Conservation (phyloP, 1,140 invertebrate species). For the Penaeus chinensis region DNA sequence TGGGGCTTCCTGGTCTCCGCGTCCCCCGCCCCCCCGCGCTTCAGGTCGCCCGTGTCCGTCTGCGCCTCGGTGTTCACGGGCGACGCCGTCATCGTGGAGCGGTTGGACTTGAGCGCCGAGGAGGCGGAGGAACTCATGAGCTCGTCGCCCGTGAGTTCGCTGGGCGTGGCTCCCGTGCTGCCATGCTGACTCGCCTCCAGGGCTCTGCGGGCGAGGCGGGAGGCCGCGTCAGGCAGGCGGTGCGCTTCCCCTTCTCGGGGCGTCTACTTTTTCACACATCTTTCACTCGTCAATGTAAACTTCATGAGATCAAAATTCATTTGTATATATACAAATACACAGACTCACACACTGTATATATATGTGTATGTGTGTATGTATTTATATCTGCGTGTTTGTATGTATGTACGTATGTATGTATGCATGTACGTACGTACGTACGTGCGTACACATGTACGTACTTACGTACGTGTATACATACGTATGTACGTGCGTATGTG, state of each 20-base stretch:
- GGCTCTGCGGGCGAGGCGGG: constrained; percentile 24
- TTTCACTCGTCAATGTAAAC: too few species aligned
- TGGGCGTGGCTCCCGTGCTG: constrained; percentile 28
- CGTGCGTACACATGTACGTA: background rate
- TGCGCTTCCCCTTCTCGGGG: too few species aligned
- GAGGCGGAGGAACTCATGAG: constrained; percentile 51
- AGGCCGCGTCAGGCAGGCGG: background rate
- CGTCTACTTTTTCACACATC: too few species aligned
- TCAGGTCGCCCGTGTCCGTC: constrained; percentile 45
- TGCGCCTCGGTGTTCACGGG: constrained; percentile 51
- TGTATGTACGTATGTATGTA: background rate
- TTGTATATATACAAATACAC: too few species aligned
- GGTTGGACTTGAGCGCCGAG: constrained; percentile 52
- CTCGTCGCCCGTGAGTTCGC: constrained; percentile 26
- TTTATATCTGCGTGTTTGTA: background rate
- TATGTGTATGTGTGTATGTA: too few species aligned
- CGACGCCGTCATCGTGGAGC: constrained; percentile 56
- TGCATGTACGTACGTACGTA: background rate
- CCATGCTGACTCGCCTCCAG: constrained; percentile 46
- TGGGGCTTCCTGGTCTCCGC: constrained; percentile 23
- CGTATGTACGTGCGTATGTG: too few species aligned
- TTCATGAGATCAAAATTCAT: too few species aligned
- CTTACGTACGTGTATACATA: too few species aligned
- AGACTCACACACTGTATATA: too few species aligned
- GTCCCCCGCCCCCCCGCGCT: background rate